Base-by-base conservation (phyloP, 2,113 vertebrate genomes). In the Salvelinus fontinalis region DNA sequence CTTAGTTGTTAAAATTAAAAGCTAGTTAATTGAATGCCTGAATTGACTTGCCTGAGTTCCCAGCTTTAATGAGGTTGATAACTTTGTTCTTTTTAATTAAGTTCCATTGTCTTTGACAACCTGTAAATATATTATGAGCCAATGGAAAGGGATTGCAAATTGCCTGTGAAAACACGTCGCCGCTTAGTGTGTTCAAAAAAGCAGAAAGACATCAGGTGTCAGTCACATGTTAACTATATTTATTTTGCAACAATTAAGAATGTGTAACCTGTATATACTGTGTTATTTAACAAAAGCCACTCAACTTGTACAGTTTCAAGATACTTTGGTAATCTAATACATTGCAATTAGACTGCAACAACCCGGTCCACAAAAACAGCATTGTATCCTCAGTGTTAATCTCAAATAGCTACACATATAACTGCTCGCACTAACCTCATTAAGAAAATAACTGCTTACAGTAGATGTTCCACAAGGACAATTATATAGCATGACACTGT, bases 21-120 rank as follows among this genome's bases (percentile, higher is more conserved):
- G 74, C 64, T 82, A 75, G 75, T 85, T 89, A 86, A 86, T 88
- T 87, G 81, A 75, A 87, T 78, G 87, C 79, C 82, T 77, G 77
- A 79, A 74, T 73, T 75, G 69, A 51, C 65, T 72, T 68, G 69
- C 62, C 69, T 65, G 34, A 72, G 66, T 71, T 83, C 78, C 59
- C 5, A 3, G 54, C 31, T 68, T 70, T 84, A 88, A 88, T 79
- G 81, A 85, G 71, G 76, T 73, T 85, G 81, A 88, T 84, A 81
- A 84, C 81, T 77, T 57, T 81, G 77, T 86, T 83, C 64, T 75
- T 87, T 86, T 88, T 85, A 90, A 89, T 91, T 85, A 88, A 81
- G 76, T 68, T 81, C 60, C 74, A 81, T 81, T 82, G 79, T 87
- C 65, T 83, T 51, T 83, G 83, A 85, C 82, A 88, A 82, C 81